Conservation (phyloP, 2,888 invertebrate genomes). For the Baccha elongata region DNA sequence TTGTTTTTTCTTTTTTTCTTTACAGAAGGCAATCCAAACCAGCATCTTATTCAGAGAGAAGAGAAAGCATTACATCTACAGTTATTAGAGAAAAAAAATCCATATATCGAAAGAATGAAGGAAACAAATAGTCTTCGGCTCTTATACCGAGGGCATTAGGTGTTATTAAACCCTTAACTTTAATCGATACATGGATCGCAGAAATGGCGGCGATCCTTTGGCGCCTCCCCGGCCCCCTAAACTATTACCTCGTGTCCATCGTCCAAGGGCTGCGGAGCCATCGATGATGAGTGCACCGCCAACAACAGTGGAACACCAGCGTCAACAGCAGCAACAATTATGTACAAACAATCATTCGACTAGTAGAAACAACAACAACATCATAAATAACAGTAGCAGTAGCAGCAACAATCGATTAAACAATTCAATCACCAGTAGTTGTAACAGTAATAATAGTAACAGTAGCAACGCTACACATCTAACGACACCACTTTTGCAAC, state of each 20-base stretch:
- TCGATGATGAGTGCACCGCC: constrained; percentile 83
- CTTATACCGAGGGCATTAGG: constrained; percentile 83
- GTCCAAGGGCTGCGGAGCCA: constrained; percentile 85
- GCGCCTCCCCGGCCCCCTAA: constrained; percentile 89
- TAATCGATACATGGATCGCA: constrained; percentile 87
- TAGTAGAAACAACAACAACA: constrained; percentile 49
- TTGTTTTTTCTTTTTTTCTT: constrained; percentile 76
- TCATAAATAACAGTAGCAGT: constrained; percentile 34
- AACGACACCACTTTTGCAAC: constrained; percentile 59
- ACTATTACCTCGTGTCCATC: constrained; percentile 88
- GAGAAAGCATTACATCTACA: not conserved
- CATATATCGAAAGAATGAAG: constrained; percentile 83
- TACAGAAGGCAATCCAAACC: constrained; percentile 85
- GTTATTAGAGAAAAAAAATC: constrained; percentile 15
- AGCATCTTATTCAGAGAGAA: constrained; percentile 75
- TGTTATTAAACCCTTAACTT: constrained; percentile 75
- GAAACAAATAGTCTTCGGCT: constrained; percentile 86
- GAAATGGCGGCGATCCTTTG: constrained; percentile 89
- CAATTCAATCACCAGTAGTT: constrained; percentile 52
- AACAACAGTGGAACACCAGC: constrained; percentile 73
- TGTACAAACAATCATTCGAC: constrained; percentile 67
- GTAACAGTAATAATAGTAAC: constrained; percentile 72
- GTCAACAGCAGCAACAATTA: constrained; percentile 55
- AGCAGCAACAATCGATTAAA: constrained; percentile 41
- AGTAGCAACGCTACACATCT: constrained; percentile 65